Evolutionary conservation across 2,888 invertebrate species (phyloP), one percentile per base, ranked within the genome.

Genomic region (Lepidochrysops patricia): DNA sequence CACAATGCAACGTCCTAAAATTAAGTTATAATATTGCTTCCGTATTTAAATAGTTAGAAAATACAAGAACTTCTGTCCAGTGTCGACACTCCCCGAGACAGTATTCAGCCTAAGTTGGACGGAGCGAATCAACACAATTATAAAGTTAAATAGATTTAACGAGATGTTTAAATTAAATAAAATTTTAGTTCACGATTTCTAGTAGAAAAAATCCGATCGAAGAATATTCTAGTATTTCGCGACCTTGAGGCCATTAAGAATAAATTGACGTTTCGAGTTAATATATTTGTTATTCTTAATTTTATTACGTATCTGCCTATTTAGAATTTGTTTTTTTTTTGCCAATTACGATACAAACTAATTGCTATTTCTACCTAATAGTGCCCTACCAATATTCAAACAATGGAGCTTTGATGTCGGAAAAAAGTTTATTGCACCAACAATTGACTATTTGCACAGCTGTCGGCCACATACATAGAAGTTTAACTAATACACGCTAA

Each of bases 401-500:
- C 52, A 54, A 32, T 32, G 29, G 19, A 12, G 29, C 52, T 52
- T 52, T 52, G 52, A 52, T 29, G 52, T 29, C 9, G 19, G 13
- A 54, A 29, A 48, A 54, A 54, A 32, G 13, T 27, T 27, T 27
- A 52, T 52, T 27, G 52, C 5, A 49, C 25, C 48, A 48, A 52
- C 52, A 27, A 27, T 27, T 52, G 29, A 15, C 29, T 54, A 54
- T 54, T 54, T 54, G 54, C 29, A 29, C 54, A 54, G 54, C 54
- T 54, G 54, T 54, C 54, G 29, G 19, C 19, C 19, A 32, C 54
- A 19, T 15, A 52, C 34, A 58, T 34, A 32, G 34, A 58, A 50
- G 26, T 50, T 32, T 34, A 58, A 58, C 50, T 58, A 58, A 50
- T 58, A 58, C 58, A 58, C 50, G 49, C 34, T 50, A 58, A 58